Evolutionary conservation across 2,888 invertebrate genomes (phyloP), one percentile per base, ranked within the genome.

Genomic region (Anthophora plumipes): DNA sequence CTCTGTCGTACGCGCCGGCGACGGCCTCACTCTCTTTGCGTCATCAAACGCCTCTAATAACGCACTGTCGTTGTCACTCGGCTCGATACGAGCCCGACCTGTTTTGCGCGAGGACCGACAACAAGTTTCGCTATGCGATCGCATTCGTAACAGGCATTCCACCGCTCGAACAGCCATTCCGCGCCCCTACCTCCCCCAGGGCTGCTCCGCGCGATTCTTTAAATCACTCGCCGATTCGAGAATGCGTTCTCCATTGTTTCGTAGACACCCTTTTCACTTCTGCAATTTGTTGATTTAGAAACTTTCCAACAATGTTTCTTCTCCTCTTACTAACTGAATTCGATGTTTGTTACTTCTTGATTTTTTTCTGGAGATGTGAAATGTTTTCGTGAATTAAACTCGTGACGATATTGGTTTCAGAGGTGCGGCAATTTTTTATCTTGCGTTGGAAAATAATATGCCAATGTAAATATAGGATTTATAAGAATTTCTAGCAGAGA

Each of bases 11-110:
- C 57, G 68, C 57, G 20, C 17, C 57, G n/a, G 22, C 46, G 43
- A 3, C 70, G 67, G 68, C 74, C 79, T 69, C 81, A 69, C 85
- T 68, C 82, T 78, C 73, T 85, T 84, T 83, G 82, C 86, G 76
- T 87, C 87, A 87, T 87, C 87, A 87, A 87, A 87, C 84, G 87
- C 85, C 84, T 87, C 87, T 87, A 87, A 87, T 87, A 87, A 87
- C 87, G 85, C 82, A 77, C 85, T 72, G 87, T 84, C 87, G 86
- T 84, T 84, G 87, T 83, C 86, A 84, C 80, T 85, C 81, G 77
- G 76, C 83, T 86, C 81, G 87, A 85, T 85, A 86, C 85, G 78
- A 76, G 68, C 77, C 86, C 87, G 87, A 86, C 83, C 83, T 83
- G 86, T 87, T 86, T 86, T 76, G 64, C 81, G 77, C 75, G 72